These are phyloP conservation scores for Cladopsammia gracilis DNA, from an alignment of 64 coral and sea anemone species.

Conservation along the genomic window DNA sequence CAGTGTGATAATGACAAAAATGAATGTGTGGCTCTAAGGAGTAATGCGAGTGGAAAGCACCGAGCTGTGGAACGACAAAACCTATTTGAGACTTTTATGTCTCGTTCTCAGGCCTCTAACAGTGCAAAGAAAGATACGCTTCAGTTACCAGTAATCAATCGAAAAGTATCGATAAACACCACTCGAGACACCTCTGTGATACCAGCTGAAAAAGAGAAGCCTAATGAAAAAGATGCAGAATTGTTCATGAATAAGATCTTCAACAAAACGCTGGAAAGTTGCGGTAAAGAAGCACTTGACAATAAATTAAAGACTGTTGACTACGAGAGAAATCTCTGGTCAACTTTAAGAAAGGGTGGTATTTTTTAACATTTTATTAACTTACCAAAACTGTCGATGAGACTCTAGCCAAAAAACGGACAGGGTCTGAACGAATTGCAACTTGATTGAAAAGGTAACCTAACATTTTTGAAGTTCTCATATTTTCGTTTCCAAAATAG, in stretches of 20 bases:
- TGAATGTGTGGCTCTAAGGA: background rate
- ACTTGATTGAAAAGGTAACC: too few relatives aligned
- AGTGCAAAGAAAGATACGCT: background rate
- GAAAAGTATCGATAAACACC: background rate
- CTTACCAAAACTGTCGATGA: too few relatives aligned
- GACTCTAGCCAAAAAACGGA: too few relatives aligned
- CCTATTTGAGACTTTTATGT: background rate
- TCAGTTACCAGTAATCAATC: background rate
- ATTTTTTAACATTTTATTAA: background rate
- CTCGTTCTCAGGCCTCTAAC: background rate
- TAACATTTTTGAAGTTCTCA: too few relatives aligned
- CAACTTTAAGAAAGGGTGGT: background rate
- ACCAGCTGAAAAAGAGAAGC: background rate
- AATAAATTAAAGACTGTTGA: background rate
- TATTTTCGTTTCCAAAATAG: too few relatives aligned
- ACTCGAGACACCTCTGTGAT: background rate
- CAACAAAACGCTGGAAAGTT: background rate
- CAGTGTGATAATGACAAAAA: background rate
- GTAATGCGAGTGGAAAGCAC: background rate
- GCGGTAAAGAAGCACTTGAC: background rate
- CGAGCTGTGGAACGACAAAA: background rate
- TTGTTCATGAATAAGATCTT: background rate
- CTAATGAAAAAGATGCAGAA: background rate
- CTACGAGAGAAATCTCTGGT: conserved; percentile 33
- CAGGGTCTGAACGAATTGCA: too few relatives aligned